A percentile compares a stretch with the other conserved stretches of the same genome.
Conservation (phyloP, 2,797 vertebrate species). For the Danio choprae region DNA sequence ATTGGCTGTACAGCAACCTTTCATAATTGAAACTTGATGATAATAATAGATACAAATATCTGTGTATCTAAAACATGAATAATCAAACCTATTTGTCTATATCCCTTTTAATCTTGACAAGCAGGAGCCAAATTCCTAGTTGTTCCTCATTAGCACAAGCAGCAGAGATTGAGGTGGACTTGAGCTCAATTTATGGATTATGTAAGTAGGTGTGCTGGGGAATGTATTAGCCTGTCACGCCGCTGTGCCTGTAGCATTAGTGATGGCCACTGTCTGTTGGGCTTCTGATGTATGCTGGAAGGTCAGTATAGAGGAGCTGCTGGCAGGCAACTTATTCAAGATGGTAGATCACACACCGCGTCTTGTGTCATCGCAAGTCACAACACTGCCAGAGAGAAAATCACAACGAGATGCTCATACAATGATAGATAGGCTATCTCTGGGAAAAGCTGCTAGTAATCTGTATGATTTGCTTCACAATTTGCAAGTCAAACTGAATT, state of each 20-base stretch:
- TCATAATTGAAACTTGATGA: not conserved
- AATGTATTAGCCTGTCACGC: conserved; percentile 76
- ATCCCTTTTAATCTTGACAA: not conserved
- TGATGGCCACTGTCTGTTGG: conserved; percentile 69
- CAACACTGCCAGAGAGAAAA: conserved; percentile 20
- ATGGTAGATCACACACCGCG: conserved; percentile 62
- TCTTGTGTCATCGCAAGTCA: conserved; percentile 31
- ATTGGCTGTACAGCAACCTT: not conserved
- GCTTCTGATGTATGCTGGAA: conserved; percentile 75
- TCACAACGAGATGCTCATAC: not conserved
- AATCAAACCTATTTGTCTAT: not conserved
- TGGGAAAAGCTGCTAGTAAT: not conserved
- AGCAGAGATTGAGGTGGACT: conserved; percentile 2
- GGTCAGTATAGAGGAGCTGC: conserved; percentile 73
- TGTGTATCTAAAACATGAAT: not conserved
- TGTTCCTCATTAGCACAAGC: conserved; percentile 64
- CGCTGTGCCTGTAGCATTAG: conserved; percentile 67
- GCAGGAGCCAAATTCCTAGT: not conserved
- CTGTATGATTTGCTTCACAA: not conserved
- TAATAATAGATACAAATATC: no score
- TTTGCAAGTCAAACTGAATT: not conserved
- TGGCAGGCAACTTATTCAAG: conserved; percentile 75
- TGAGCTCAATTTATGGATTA: conserved; percentile 70
- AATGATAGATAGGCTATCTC: not conserved
- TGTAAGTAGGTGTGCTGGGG: conserved; percentile 70